Evolutionary conservation across 2,113 vertebrate species (phyloP).

Genomic region (Haplochromis burtoni): DNA sequence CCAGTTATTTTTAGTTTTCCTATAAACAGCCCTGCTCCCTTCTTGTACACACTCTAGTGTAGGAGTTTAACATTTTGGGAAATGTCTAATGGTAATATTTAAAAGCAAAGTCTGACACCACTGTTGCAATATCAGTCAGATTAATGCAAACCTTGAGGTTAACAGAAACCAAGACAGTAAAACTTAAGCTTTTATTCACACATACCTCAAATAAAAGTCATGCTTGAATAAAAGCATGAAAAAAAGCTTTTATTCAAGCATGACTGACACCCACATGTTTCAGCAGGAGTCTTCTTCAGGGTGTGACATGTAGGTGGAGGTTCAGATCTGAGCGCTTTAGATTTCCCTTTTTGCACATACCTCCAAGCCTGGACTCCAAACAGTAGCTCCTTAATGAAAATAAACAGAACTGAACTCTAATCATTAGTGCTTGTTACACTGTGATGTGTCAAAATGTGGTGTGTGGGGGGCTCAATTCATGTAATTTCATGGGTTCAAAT

Average conservation of each 20-base stretch:
- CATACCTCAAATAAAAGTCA: neutral
- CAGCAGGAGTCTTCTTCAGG: neutral
- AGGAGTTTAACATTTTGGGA: neutral
- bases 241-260: neutral
- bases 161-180: neutral
- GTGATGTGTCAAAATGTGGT: neutral
- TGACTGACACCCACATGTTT: conserved; percentile 9
- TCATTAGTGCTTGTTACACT: neutral
- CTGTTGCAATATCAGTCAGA: neutral
- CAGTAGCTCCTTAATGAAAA: neutral
- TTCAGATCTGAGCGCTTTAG: neutral
- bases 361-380: neutral
- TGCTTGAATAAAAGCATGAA: neutral
- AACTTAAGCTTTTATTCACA: neutral
- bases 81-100: neutral
- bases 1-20: neutral
- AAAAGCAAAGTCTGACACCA: neutral
- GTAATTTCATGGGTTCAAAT: neutral
- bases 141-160: neutral
- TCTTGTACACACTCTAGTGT: neutral
- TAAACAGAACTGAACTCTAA: neutral
- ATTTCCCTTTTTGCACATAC: neutral
- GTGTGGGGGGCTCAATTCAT: neutral
- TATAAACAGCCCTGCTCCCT: neutral
- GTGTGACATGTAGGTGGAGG: neutral